phyloP scores from a whole-genome alignment of 1,140 invertebrate species.

The Drosophila sulfurigaster region DNA sequence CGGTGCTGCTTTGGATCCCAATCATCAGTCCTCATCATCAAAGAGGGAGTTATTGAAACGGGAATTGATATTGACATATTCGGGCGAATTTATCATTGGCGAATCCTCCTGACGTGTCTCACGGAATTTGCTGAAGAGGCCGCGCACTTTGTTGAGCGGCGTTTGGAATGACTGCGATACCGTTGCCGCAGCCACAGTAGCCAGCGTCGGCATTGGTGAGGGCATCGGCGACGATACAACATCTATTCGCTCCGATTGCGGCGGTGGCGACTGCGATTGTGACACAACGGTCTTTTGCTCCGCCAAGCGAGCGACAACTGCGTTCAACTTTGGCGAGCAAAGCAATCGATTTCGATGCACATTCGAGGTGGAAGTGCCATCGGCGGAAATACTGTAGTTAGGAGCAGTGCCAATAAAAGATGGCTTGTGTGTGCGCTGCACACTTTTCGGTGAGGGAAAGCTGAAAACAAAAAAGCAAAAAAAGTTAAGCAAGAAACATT shows the following conservation, averaged over 20 bases:
- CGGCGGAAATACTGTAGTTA: constrained; percentile 22
- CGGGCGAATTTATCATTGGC: background rate
- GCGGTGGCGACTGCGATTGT: too few relatives aligned
- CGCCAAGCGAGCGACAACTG: background rate
- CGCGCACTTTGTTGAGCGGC: constrained; percentile 57
- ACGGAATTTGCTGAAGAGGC: constrained; percentile 57
- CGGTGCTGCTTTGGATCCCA: background rate
- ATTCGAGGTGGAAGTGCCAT: background rate
- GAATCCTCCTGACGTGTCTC: constrained; percentile 16
- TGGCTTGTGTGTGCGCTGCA: constrained; percentile 47
- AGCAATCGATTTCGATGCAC: constrained; percentile 39
- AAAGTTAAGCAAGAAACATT: background rate
- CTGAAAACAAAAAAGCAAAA: constrained; percentile 10
- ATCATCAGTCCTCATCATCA: constrained; percentile 14
- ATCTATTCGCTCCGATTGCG: background rate
- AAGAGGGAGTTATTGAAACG: background rate
- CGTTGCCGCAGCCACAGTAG: constrained; percentile 13
- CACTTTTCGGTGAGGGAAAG: constrained; percentile 57
- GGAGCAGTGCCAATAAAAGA: background rate
- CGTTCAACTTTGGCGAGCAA: constrained; percentile 44
- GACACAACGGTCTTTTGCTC: background rate
- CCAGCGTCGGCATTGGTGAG: background rate
- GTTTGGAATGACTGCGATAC: constrained; percentile 57
- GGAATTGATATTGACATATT: background rate
- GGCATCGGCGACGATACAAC: constrained; percentile 4